Conservation (phyloP, 2,888 invertebrate species). For the Drosophila kambysellisi region DNA sequence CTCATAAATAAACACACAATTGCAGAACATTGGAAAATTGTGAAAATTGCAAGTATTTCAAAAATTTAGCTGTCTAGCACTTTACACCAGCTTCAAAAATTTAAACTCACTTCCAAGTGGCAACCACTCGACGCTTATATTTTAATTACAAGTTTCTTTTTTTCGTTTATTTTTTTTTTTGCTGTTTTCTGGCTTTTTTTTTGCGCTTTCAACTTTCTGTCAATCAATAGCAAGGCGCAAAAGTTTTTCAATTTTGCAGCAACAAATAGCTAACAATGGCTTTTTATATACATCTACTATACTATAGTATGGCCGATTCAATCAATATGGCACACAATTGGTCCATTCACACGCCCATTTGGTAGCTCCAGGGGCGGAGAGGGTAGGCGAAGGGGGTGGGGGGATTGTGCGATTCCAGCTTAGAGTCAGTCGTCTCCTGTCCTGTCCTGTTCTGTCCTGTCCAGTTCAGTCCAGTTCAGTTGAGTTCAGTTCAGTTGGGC, state of each 20-base stretch:
- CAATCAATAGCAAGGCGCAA: constrained; percentile 59
- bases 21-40: constrained; percentile 27
- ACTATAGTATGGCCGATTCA: constrained; percentile 58
- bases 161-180: constrained; percentile 3
- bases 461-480: constrained; percentile 35
- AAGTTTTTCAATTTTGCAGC: constrained; percentile 78
- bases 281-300: constrained; percentile 53
- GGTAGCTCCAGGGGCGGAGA: constrained; percentile 14
- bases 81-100: constrained; percentile 6
- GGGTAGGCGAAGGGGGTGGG: no score
- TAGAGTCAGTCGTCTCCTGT: constrained; percentile 1
- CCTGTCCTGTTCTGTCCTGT: constrained; percentile 11
- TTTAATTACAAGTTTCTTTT: constrained; percentile 67
- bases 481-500: constrained; percentile 53
- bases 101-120: constrained; percentile 12
- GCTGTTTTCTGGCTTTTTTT: not conserved
- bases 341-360: constrained; percentile 79
- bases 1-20: constrained; percentile 66
- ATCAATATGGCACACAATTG: constrained; percentile 76
- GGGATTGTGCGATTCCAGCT: constrained; percentile 2
- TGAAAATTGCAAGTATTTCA: constrained; percentile 3
- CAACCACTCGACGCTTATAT: constrained; percentile 45
- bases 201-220: constrained; percentile 39
- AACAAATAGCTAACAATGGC: constrained; percentile 75
- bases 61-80: not conserved